phyloP scores from a whole-genome alignment of 1,140 invertebrate species.

The Leptinotarsa lineolata region DNA sequence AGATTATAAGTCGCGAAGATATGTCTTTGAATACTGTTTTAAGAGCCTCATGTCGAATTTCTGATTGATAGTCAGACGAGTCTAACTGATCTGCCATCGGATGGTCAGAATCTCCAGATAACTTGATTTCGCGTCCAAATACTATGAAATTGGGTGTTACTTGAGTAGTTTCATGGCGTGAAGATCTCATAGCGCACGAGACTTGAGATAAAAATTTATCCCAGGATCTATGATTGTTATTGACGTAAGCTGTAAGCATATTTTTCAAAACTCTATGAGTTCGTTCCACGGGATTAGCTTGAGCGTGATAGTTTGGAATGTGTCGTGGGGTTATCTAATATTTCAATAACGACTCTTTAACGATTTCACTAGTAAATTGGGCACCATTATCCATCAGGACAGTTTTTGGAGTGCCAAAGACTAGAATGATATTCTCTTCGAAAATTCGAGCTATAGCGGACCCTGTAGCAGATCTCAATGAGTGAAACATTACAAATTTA shows the following conservation, averaged over 20 bases:
- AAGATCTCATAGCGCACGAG: slow-evolving; percentile 32
- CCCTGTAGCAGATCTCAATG: slow-evolving; percentile 22
- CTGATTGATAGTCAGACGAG: too few relatives aligned
- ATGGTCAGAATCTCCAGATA: neutral
- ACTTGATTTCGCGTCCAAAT: slow-evolving; percentile 29
- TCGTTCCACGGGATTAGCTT: slow-evolving; percentile 35
- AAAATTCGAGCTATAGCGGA: slow-evolving; percentile 20
- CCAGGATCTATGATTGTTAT: slow-evolving; percentile 37
- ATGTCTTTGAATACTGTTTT: too few relatives aligned
- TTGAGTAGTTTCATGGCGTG: slow-evolving; percentile 31
- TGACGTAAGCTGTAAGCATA: slow-evolving; percentile 24
- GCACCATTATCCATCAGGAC: slow-evolving; percentile 41
- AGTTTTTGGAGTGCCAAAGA: slow-evolving; percentile 26
- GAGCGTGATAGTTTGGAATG: slow-evolving; percentile 31
- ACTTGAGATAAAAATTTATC: slow-evolving; percentile 30
- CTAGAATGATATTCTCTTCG: slow-evolving; percentile 27
- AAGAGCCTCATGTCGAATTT: too few relatives aligned
- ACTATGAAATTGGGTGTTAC: slow-evolving; percentile 41
- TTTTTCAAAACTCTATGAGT: slow-evolving; percentile 21
- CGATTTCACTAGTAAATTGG: slow-evolving; percentile 28
- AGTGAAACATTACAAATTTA: slow-evolving; percentile 35
- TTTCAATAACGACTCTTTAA: slow-evolving; percentile 8
- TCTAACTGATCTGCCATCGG: neutral
- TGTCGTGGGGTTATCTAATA: slow-evolving; percentile 18
- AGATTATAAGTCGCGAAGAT: too few relatives aligned